Conservation (phyloP, 2,888 invertebrate genomes). For the Boloria selene region DNA sequence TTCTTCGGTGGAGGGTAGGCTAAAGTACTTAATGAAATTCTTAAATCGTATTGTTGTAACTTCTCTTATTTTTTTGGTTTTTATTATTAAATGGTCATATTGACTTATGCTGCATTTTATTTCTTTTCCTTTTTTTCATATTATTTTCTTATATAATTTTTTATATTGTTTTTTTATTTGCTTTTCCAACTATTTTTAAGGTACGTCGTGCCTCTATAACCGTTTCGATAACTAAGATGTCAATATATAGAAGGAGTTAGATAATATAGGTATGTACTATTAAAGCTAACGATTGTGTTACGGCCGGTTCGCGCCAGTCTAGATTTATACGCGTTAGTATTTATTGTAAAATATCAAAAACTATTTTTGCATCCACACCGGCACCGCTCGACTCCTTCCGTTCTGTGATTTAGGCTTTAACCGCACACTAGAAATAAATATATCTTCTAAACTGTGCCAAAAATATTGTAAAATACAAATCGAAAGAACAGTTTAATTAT, state of each 20-base stretch:
- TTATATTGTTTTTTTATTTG: constrained; percentile 3
- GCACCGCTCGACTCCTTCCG: constrained; percentile 75
- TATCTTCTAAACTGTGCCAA: constrained; percentile 71
- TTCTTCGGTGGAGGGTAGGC: constrained; percentile 64
- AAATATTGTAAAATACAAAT: constrained; percentile 50
- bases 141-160: not conserved
- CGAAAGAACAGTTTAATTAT: constrained; percentile 39
- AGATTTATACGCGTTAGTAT: constrained; percentile 60
- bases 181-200: constrained; percentile 35
- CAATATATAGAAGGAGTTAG: constrained; percentile 60
- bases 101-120: constrained; percentile 58
- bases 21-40: constrained; percentile 59
- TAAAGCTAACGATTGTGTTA: constrained; percentile 56
- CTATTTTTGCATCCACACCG: constrained; percentile 73
- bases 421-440: constrained; percentile 58
- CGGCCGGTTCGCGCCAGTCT: constrained; percentile 43
- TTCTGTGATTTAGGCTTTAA: constrained; percentile 79
- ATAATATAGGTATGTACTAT: constrained; percentile 41
- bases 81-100: constrained; percentile 71
- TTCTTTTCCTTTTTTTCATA: constrained; percentile 45
- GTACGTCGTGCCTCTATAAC: constrained; percentile 60
- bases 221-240: constrained; percentile 66
- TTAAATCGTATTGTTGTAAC: constrained; percentile 47
- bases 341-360: constrained; percentile 49
- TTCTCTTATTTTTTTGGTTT: constrained; percentile 68